A percentile compares a stretch with the other conserved stretches of the same genome.
These are phyloP conservation scores for Tachina lurida DNA, from an alignment of 2,888 invertebrate genomes.

Conservation along the genomic window DNA sequence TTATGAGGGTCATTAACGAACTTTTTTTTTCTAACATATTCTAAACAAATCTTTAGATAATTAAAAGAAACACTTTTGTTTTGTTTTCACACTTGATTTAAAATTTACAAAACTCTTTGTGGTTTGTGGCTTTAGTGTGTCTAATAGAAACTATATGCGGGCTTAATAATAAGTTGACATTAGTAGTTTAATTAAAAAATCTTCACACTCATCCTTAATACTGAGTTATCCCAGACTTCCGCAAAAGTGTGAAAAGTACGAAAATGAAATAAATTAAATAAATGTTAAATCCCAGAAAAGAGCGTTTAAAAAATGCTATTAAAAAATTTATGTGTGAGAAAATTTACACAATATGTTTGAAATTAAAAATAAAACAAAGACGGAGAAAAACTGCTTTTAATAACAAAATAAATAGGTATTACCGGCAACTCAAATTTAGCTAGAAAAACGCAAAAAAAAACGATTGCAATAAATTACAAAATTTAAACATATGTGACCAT, in stretches of 20 bases:
- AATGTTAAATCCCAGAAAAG: not conserved
- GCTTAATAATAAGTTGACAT: slow-evolving; percentile 34
- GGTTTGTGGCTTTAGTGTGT: not conserved
- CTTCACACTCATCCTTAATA: slow-evolving; percentile 16
- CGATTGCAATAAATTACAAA: too few relatives aligned
- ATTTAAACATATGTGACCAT: too few relatives aligned
- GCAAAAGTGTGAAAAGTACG: slow-evolving; percentile 34
- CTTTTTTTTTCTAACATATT: slow-evolving; percentile 2
- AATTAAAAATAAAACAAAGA: not conserved
- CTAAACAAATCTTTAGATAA: slow-evolving; percentile 10
- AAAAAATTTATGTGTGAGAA: slow-evolving; percentile 24
- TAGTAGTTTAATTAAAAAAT: slow-evolving; percentile 10
- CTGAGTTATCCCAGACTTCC: slow-evolving; percentile 29
- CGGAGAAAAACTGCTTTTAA: not conserved
- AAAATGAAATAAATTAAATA: not conserved
- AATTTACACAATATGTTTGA: slow-evolving; percentile 18
- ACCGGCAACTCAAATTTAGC: not conserved
- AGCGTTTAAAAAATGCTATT: not conserved
- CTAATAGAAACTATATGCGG: slow-evolving; percentile 19
- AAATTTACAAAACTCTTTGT: slow-evolving; percentile 6
- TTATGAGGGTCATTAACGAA: slow-evolving; percentile 29
- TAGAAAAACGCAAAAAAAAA: too few relatives aligned
- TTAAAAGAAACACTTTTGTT: not conserved
- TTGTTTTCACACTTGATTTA: slow-evolving; percentile 32
- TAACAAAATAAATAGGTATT: not conserved